A percentile compares a stretch with the other conserved stretches of the same genome.
Evolutionary conservation across 1,140 invertebrate genomes (phyloP).

Genomic region (Neoseiulus cucumeris): DNA sequence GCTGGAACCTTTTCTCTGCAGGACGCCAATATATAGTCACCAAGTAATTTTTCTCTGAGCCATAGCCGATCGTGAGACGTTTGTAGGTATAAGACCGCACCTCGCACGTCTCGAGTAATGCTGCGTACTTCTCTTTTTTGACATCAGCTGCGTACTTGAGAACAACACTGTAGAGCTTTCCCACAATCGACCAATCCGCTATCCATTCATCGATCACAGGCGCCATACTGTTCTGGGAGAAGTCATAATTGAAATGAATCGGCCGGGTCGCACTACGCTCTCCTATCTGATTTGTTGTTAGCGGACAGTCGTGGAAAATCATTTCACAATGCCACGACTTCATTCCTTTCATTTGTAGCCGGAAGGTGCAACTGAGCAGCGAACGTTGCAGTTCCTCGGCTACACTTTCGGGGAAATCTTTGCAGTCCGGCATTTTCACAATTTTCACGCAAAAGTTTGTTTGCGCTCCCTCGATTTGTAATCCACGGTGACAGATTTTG

Average conservation of each 20-base stretch:
- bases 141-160: conserved; percentile 46
- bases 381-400: not conserved
- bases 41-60: conserved; percentile 16
- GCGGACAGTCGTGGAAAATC: conserved; percentile 62
- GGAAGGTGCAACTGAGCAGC: conserved; percentile 58
- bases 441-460: conserved; percentile 59
- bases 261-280: conserved; percentile 64
- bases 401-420: not conserved
- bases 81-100: conserved; percentile 1
- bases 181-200: conserved; percentile 74
- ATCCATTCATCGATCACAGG: conserved; percentile 60
- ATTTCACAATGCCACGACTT: conserved; percentile 72
- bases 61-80: conserved; percentile 13
- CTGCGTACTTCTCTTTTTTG: conserved; percentile 23
- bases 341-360: conserved; percentile 50
- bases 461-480: conserved; percentile 72
- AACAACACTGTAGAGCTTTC: conserved; percentile 62
- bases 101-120: not conserved
- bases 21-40: conserved; percentile 47
- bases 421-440: conserved; percentile 31
- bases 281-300: conserved; percentile 26
- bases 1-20: conserved; percentile 44
- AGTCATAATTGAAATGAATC: conserved; percentile 69
- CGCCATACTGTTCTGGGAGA: conserved; percentile 29
- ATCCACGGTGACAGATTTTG: conserved; percentile 42